A percentile compares a stretch with the other conserved stretches of the same genome.
Evolutionary conservation across 2,888 invertebrate species (phyloP).

Genomic region (Drosophila incognita): DNA sequence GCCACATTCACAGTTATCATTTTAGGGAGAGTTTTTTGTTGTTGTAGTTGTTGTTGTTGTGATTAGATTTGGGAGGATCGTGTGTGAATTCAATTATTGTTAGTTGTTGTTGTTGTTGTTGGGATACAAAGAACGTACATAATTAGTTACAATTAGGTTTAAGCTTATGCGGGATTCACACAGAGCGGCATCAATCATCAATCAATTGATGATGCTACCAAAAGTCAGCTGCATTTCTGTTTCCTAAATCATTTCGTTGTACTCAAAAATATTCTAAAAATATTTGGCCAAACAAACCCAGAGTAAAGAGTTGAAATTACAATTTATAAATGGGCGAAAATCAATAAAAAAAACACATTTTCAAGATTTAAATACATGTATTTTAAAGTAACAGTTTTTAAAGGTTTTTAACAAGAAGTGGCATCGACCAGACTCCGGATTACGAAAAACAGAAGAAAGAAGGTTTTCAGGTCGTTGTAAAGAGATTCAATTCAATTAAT

Average conservation of each 20-base stretch:
- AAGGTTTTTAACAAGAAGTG: too few species aligned
- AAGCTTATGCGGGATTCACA: neutral
- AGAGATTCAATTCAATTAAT: neutral
- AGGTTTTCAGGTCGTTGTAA: too few species aligned
- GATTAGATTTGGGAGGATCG: conserved; percentile 22
- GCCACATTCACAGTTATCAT: conserved; percentile 32
- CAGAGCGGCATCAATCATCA: neutral
- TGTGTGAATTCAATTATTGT: conserved; percentile 15
- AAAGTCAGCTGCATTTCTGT: neutral
- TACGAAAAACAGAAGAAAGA: neutral
- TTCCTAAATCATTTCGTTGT: neutral
- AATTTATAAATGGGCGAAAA: neutral
- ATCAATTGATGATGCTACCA: neutral
- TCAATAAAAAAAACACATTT: too few species aligned
- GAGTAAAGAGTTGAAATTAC: neutral
- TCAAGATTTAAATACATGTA: too few species aligned
- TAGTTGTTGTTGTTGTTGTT: conserved; percentile 17
- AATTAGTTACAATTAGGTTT: conserved; percentile 38
- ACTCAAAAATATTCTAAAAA: neutral
- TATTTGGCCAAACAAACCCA: neutral
- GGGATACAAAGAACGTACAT: conserved; percentile 26
- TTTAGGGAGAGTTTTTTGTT: conserved; percentile 36
- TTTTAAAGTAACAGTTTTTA: too few species aligned
- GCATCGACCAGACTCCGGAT: too few species aligned
- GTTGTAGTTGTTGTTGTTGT: conserved; percentile 14